phyloP scores from a whole-genome alignment of 2,888 invertebrate species.

The Xestia c-nigrum region DNA sequence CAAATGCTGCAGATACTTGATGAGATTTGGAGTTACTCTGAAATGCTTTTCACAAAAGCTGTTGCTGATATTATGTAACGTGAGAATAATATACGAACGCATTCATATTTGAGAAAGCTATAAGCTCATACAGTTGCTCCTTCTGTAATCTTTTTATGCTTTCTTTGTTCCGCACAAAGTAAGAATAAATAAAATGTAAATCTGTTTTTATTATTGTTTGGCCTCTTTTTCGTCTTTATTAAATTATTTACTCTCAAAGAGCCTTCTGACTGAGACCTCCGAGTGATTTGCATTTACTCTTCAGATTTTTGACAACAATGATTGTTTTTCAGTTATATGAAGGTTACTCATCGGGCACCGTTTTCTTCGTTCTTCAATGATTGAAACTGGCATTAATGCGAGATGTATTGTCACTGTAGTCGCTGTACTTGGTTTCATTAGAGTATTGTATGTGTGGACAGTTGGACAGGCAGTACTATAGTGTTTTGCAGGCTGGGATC shows the following conservation, averaged over 20 bases:
- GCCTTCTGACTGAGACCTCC: constrained; percentile 36
- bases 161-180: constrained; percentile 33
- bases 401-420: constrained; percentile 47
- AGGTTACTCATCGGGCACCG: constrained; percentile 19
- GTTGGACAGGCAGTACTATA: constrained; percentile 59
- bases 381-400: constrained; percentile 53
- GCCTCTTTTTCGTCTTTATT: constrained; percentile 40
- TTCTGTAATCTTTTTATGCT: constrained; percentile 41
- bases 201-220: constrained; percentile 39
- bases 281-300: constrained; percentile 37
- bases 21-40: background rate
- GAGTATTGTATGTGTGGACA: constrained; percentile 50
- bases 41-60: background rate
- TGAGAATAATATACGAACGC: background rate
- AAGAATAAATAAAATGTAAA: constrained; percentile 52
- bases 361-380: constrained; percentile 47
- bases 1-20: background rate
- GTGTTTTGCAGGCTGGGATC: constrained; percentile 71
- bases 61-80: constrained; percentile 2
- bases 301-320: constrained; percentile 29
- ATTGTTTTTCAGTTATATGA: constrained; percentile 10
- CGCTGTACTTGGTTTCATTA: constrained; percentile 47
- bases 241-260: constrained; percentile 50
- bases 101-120: constrained; percentile 31
- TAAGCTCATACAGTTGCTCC: constrained; percentile 27